Evolutionary conservation across 2,797 vertebrate genomes (phyloP), one percentile per base, ranked within the genome.

Genomic region (Kryptopterus vitreolus): DNA sequence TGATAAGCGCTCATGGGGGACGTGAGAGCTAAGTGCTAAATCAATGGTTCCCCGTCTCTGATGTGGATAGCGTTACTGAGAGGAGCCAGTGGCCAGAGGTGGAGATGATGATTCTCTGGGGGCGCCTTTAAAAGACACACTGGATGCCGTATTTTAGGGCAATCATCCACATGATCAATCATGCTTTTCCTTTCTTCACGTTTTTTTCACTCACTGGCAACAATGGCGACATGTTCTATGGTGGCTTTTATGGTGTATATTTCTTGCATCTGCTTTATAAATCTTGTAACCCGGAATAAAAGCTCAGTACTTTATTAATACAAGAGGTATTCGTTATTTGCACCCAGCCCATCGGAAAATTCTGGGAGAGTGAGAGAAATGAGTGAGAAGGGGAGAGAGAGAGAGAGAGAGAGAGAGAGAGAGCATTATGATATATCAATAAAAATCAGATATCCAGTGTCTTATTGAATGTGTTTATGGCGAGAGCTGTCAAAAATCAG

Each of bases 1-100:
- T 90, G 89, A 92, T 94, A 94, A 94, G 90, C 88, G 90, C 92
- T 93, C 92, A 92, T 91, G 80, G 87, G 93, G 94, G 93, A 94
- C 90, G 62, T 86, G 87, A 88, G 87, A 88, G 91, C 92, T 93
- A 94, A 95, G 93, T 93, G 92, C 93, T 91, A 92, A 94, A 94
- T 95, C 93, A 94, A 94, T 94, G 92, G 84, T 78, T 88, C 87
- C 83, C 81, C 85, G 85, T 91, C 90, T 91, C 87, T 86, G 90
- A 91, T 93, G 91, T 87, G 89, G 91, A 91, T 92, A 92, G 88
- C 89, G 78, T 94, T 94, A 94, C 93, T 66, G 83, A 87, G 88
- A 86, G 88, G 76, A 88, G 89, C 88, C 89, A 76, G 72, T 89
- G 90, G 89, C 90, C 87, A 85, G 88, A 92, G 89, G 91, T 90